These are phyloP conservation scores for Phoebastria nigripes DNA, from an alignment of 2,797 vertebrate genomes.

Conservation along the genomic window DNA sequence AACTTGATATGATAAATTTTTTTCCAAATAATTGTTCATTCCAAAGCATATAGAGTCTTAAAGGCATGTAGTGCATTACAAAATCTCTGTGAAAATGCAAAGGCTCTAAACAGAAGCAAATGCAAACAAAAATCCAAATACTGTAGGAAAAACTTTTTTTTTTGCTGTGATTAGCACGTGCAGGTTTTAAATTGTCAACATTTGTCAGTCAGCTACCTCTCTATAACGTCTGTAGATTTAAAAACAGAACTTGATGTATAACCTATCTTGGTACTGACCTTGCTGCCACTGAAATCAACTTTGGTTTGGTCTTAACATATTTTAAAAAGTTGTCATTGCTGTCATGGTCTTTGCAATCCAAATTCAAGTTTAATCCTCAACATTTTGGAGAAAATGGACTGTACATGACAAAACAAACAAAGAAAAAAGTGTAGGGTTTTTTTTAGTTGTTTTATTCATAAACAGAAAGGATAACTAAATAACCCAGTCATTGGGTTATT, in stretches of 20 bases:
- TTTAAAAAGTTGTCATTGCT: neutral
- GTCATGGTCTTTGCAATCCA: neutral
- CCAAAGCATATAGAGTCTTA: neutral
- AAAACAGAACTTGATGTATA: neutral
- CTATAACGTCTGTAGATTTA: neutral
- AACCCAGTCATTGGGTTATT: neutral
- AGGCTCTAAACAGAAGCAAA: neutral
- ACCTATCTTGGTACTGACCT: neutral
- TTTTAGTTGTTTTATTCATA: neutral
- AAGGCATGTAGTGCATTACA: neutral
- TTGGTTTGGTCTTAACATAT: neutral
- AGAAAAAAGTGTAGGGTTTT: neutral
- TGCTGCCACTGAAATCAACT: neutral
- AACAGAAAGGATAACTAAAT: neutral
- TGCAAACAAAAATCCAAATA: neutral
- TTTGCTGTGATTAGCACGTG: neutral
- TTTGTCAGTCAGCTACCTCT: neutral
- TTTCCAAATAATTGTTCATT: neutral
- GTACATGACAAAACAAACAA: neutral
- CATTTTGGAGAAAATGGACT: neutral
- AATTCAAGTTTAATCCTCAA: neutral
- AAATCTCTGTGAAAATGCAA: neutral
- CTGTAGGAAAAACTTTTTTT: neutral
- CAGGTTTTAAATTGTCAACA: neutral
- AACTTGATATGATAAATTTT: neutral